Evolutionary conservation across 2,888 invertebrate genomes (phyloP).

Genomic region (Auanema sp.): DNA sequence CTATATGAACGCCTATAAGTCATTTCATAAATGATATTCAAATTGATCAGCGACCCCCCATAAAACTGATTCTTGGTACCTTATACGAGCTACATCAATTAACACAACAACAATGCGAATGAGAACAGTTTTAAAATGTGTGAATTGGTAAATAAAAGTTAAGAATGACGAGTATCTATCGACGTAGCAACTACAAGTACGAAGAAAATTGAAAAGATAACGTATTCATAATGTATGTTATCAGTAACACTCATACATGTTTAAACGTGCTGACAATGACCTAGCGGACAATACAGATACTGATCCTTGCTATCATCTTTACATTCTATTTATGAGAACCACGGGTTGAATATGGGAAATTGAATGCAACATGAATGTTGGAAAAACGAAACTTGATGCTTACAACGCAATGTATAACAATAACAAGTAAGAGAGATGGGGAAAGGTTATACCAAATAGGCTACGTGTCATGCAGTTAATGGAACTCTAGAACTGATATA

Average conservation of each 20-base stretch:
- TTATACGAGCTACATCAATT: background rate
- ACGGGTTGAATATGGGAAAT: too few species aligned
- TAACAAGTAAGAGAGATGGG: background rate
- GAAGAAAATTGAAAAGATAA: background rate
- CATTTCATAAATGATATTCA: background rate
- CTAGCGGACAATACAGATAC: too few species aligned
- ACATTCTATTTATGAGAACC: too few species aligned
- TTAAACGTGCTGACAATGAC: background rate
- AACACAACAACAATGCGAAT: background rate
- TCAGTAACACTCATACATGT: constrained; percentile 7
- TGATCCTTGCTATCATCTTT: too few species aligned
- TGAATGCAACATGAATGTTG: too few species aligned
- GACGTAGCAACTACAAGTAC: background rate
- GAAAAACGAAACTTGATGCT: too few species aligned
- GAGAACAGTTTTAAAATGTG: too few species aligned
- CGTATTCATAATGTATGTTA: constrained; percentile 6
- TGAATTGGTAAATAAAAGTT: too few species aligned
- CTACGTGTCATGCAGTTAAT: background rate
- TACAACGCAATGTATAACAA: background rate
- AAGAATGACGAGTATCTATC: background rate
- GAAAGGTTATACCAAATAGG: background rate
- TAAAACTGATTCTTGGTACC: background rate
- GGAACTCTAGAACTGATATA: background rate
- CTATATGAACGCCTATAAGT: too few species aligned
- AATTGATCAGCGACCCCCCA: background rate